Evolutionary conservation across 2,113 vertebrate genomes (phyloP).

Genomic region (Barnardius zonarius): DNA sequence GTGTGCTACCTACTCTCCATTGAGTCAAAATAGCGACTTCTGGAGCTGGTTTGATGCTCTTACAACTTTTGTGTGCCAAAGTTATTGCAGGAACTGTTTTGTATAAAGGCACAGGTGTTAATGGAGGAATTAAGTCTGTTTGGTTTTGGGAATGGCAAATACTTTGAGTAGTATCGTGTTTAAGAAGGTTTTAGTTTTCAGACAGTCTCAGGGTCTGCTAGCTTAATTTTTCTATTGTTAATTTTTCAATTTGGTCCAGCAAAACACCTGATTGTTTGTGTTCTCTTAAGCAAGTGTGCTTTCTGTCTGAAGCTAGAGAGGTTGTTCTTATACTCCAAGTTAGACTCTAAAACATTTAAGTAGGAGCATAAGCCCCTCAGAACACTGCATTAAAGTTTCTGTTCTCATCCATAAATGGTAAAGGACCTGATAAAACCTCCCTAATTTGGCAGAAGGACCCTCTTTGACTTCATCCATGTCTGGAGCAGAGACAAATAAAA

Average conservation of each 20-base stretch:
- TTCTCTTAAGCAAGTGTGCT: not conserved
- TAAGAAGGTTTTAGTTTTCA: not conserved
- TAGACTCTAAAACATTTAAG: not conserved
- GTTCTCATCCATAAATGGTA: not conserved
- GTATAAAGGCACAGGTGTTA: not conserved
- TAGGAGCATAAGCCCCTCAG: not conserved
- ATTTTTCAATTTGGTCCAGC: not conserved
- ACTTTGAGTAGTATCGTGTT: accelerated
- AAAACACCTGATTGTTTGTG: not conserved
- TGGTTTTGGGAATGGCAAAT: not conserved
- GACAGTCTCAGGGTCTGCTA: not conserved
- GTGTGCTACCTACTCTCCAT: not conserved
- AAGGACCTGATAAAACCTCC: not conserved
- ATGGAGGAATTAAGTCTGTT: not conserved
- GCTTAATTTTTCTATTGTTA: not conserved
- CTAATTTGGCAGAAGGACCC: not conserved
- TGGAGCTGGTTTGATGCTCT: not conserved
- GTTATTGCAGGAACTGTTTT: not conserved
- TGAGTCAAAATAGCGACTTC: not conserved
- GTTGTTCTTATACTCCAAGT: not conserved
- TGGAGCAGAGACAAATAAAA: not conserved
- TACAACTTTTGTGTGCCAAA: not conserved
- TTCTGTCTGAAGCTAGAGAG: not conserved
- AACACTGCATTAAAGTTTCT: not conserved
- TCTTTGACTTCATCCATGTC: not conserved